Evolutionary conservation across 2,888 invertebrate species (phyloP).

Genomic region (Fissipunctia ypsillon): DNA sequence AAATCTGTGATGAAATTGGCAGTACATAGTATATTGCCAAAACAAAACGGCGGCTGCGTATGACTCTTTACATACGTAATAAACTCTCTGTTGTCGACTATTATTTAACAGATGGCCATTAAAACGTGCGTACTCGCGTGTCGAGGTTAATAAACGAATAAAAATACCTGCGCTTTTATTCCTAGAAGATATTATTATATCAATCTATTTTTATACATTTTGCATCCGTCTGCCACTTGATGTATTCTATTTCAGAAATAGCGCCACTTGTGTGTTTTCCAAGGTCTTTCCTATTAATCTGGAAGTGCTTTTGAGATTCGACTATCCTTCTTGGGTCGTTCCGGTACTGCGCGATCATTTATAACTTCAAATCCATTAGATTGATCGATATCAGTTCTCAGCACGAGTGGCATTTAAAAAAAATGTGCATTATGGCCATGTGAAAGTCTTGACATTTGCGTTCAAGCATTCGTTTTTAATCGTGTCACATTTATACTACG

Average conservation of each 20-base stretch:
- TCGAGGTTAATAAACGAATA: conserved; percentile 61
- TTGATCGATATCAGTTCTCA: conserved; percentile 68
- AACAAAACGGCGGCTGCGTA: conserved; percentile 32
- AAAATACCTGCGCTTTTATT: conserved; percentile 48
- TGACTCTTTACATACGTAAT: conserved; percentile 34
- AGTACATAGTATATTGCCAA: conserved; percentile 11
- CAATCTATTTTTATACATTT: conserved; percentile 51
- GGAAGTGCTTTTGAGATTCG: conserved; percentile 31
- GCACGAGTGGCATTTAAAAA: conserved; percentile 63
- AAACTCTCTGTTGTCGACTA: conserved; percentile 12
- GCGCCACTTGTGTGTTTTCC: conserved; percentile 19
- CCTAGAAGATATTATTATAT: conserved; percentile 38
- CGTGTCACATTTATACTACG: conserved; percentile 46
- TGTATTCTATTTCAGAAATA: conserved; percentile 34
- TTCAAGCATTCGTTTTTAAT: conserved; percentile 56
- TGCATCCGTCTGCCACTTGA: conserved; percentile 29
- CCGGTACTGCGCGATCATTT: conserved; percentile 65
- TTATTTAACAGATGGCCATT: conserved; percentile 47
- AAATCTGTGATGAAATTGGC: conserved; percentile 18
- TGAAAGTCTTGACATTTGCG: conserved; percentile 73
- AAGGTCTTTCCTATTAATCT: conserved; percentile 40
- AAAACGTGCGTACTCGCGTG: conserved; percentile 57
- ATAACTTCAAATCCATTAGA: conserved; percentile 68
- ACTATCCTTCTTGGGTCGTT: conserved; percentile 42
- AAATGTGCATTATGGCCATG: conserved; percentile 62